Evolutionary conservation across 2,888 invertebrate genomes (phyloP), one percentile per base, ranked within the genome.

Genomic region (Eupeodes latifasciatus): DNA sequence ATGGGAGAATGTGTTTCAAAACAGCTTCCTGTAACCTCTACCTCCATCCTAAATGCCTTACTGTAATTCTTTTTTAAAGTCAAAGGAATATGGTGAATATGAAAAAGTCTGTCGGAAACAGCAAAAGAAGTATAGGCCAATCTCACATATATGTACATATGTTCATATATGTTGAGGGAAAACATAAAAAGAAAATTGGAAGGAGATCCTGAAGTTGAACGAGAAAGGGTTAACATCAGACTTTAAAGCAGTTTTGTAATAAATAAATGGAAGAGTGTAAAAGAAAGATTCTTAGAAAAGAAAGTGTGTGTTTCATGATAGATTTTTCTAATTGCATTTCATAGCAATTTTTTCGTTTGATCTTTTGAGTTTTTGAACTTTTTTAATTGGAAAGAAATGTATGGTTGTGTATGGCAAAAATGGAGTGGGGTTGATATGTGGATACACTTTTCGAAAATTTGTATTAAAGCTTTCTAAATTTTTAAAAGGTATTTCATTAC

Each of bases 91-190:
- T 40, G 2, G 40, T 40, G 40, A 82, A 75, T 82, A 27, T 77
- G 6, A 67, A 57, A 82, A 71, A 80, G 72, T 76, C 80, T 87
- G 84, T 71, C 75, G 62, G 40, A 16, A 82, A 44, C 82, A 86
- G 86, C 62, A 62, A 44, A 55, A 51, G 53, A 74, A 51, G 76
- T 66, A 78, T 1, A 16, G n/a, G 5, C n/a, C n/a, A 14, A 67
- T 34, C n/a, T 3, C 36, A 36, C 36, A 69, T 44, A 14, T 14
- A 74, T 36, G 64, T 12, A 47, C 19, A 53, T 12, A 44, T 71
- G 27, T 27, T 27, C 27, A 27, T 9, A 40, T 40, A 5, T 67
- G 27, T 10, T 61, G 44, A 27, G 16, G 40, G 16, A 34, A 55
- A 10, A 69, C 16, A 10, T 19, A 66, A 40, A 71, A 11, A 7